Base-by-base conservation (phyloP, 2,113 vertebrate species). In the Silurus meridionalis region DNA sequence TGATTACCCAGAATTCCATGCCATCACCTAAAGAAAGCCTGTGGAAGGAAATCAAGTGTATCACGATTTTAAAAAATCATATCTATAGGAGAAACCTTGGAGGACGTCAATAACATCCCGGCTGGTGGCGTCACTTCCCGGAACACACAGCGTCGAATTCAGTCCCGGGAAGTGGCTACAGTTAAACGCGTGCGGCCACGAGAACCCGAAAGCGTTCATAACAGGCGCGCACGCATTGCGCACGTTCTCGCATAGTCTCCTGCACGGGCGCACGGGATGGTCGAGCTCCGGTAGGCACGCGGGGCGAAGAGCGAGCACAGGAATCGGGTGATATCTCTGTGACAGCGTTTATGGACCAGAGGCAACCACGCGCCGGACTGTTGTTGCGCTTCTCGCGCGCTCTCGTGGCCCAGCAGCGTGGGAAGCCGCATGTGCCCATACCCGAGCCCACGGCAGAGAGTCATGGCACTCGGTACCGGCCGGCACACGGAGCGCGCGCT, bases 141-240 rank as follows among this genome's bases (percentile, higher is more conserved):
- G 95, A 91, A 96, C 93, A 74, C 96, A 96, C 11, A 96, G 67
- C 1, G 67, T 17, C 8, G 67, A 46, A 37, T 46, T 37, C 2
- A 37, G 19, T 17, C 13, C 87, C 0, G 96, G 95, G 82, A 96
- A 96, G 21, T 92, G 92, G 85, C 82, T 93, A 87, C 96, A 96
- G 91, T 96, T 94, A 14, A 96, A 95, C 94, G 96, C 95, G 60
- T 96, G 91, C 0, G 95, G 96, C 95, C 95, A 96, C 0, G 95
- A 95, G 87, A 96, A 96, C 0, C 95, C 96, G 53, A 96, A 96
- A 0, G 95, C 94, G 52, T 92, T 95, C 96, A 96, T 96, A 6
- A 96, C 95, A 0, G 96, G 95, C 37, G 94, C 86, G 83, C 96
- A 96, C 69, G 95, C 92, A 53, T 95, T 94, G 9, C 95, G 89